Conservation (phyloP, 2,888 invertebrate genomes). For the Petrolisthes manimaculis region DNA sequence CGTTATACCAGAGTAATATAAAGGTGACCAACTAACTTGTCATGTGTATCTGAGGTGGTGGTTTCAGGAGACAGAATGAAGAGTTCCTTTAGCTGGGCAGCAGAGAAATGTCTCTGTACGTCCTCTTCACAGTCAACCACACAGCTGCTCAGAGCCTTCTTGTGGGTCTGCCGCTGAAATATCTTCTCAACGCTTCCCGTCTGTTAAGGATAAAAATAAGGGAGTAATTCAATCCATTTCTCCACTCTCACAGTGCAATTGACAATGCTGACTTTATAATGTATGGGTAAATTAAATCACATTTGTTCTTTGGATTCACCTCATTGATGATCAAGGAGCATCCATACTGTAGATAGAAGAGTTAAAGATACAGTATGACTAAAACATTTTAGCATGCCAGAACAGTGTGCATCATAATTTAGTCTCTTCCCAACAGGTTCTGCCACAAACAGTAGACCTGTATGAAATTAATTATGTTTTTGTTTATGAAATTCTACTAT, state of each 20-base stretch:
- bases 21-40: constrained; percentile 71
- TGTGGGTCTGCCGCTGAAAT: constrained; percentile 98
- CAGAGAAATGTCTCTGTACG: constrained; percentile 92
- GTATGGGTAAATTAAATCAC: neutral
- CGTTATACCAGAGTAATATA: too few relatives aligned
- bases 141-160: constrained; percentile 95
- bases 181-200: constrained; percentile 99
- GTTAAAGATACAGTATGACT: too few relatives aligned
- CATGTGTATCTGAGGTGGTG: constrained; percentile 85
- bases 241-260: neutral
- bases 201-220: constrained; percentile 70
- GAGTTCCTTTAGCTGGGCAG: constrained; percentile 91
- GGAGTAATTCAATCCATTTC: neutral
- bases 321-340: too few relatives aligned
- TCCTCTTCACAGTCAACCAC: constrained; percentile 98
- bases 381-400: too few relatives aligned
- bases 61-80: constrained; percentile 84
- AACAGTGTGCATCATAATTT: too few relatives aligned
- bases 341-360: too few relatives aligned
- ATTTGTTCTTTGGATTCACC: neutral
- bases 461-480: too few relatives aligned
- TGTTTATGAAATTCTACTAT: too few relatives aligned
- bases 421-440: too few relatives aligned
- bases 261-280: too few relatives aligned
- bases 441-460: too few relatives aligned